Evolutionary conservation across 2,888 invertebrate genomes (phyloP), one percentile per base, ranked within the genome.

Genomic region (Clepsis dumicolana): DNA sequence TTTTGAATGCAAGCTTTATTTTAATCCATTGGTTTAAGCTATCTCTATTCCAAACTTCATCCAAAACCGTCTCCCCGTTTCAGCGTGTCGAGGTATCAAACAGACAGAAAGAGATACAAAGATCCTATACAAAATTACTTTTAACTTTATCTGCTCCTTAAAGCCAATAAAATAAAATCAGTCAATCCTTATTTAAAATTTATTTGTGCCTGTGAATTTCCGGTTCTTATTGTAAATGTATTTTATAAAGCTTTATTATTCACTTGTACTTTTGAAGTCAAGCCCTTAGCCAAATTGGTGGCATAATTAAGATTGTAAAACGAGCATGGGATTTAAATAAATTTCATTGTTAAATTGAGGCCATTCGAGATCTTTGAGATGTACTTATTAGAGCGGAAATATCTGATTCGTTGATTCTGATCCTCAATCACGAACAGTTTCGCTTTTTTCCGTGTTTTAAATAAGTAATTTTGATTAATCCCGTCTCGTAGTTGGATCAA

Each of bases 401-500:
- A 74, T 75, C 65, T 73, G 70, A 24, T 41, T 65, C 70, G 65
- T 56, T 65, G 71, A 61, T 64, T 71, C 53, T 59, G 65, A 67
- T 71, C 70, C 70, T 60, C 72, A 71, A 73, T 75, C 71, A 70
- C 63, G 71, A 73, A 67, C 71, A 73, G 73, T 74, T 76, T 74
- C 72, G 72, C 73, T 77, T 77, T 77, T 75, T 77, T 74, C 70
- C 64, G 53, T 73, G 70, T 74, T 76, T 74, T 64, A 73, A 78
- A 80, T 74, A 70, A 71, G 71, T 71, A 70, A 75, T 77, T 78
- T 71, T 74, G 74, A 77, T 77, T 73, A 76, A 75, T 74, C 74
- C 74, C 72, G 71, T 73, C 73, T 73, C 73, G 75, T 73, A 73
- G 70, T 73, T 71, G 75, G 75, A 75, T 73, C 76, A 75, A 78